Percentiles rank a stretch among this genome's conserved stretches.
These are phyloP conservation scores for Drosophila parthenogenetica DNA, from an alignment of 2,888 invertebrate genomes.

Conservation along the genomic window DNA sequence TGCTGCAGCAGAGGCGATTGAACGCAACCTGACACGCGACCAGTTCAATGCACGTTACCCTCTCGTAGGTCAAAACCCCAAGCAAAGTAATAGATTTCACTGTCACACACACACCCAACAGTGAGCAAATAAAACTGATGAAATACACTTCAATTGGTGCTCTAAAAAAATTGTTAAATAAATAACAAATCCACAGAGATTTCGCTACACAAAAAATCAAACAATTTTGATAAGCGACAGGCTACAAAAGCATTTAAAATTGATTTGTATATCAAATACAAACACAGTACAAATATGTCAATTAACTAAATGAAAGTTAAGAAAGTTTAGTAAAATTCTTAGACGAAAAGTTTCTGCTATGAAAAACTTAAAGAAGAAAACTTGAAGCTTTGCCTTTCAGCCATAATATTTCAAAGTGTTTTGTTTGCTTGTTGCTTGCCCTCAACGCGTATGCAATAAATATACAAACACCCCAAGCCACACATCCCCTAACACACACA, in stretches of 20 bases:
- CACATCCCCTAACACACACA: not conserved
- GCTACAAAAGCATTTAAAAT: too few relatives aligned
- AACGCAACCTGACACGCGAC: constrained; percentile 79
- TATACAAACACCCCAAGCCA: constrained; percentile 1
- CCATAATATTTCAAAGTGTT: constrained; percentile 43
- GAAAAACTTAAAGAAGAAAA: not conserved
- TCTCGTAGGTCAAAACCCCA: constrained; percentile 62
- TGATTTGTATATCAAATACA: too few relatives aligned
- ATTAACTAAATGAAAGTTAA: not conserved
- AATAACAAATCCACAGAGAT: not conserved
- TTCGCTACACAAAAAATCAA: not conserved
- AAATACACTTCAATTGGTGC: constrained; percentile 7
- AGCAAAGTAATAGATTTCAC: constrained; percentile 70
- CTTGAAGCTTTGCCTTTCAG: constrained; percentile 4
- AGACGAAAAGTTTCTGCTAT: too few relatives aligned
- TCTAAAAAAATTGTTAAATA: not conserved
- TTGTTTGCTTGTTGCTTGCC: constrained; percentile 17
- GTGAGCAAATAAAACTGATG: not conserved
- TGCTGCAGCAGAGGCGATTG: constrained; percentile 59
- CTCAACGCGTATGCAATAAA: constrained; percentile 23
- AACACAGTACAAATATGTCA: too few relatives aligned
- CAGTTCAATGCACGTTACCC: constrained; percentile 75
- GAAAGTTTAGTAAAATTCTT: not conserved
- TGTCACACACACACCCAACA: constrained; percentile 18
- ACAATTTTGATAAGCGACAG: too few relatives aligned